These are phyloP conservation scores for Poeciliopsis prolifica DNA, from an alignment of 2,113 vertebrate species.

Conservation along the genomic window DNA sequence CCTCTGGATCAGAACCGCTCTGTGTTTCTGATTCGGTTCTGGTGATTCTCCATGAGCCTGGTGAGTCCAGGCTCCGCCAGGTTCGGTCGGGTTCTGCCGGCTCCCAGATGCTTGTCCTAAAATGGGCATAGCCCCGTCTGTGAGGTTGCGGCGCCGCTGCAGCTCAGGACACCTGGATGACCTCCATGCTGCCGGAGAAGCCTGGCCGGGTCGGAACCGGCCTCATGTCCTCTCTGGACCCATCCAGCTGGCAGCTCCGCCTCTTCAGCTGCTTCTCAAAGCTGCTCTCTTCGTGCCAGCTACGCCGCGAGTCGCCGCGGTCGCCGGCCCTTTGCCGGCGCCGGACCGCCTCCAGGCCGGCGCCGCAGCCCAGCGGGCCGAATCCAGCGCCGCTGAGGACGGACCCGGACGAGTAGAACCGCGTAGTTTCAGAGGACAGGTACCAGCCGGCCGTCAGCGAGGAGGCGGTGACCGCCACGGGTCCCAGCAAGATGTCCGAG, in stretches of 20 bases:
- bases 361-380: slow-evolving; percentile 82
- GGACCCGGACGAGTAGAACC: slow-evolving; percentile 87
- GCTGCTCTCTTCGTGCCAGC: slow-evolving; percentile 96
- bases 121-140: background rate
- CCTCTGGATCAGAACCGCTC: background rate
- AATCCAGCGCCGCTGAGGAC: slow-evolving; percentile 69
- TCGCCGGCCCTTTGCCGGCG: slow-evolving; percentile 81
- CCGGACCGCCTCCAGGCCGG: slow-evolving; percentile 80
- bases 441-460: slow-evolving; percentile 88
- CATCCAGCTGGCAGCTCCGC: slow-evolving; percentile 95
- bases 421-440: slow-evolving; percentile 85
- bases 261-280: slow-evolving; percentile 97
- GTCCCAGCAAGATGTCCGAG: slow-evolving; percentile 89
- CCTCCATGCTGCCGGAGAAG: slow-evolving; percentile 96
- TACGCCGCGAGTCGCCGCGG: slow-evolving; percentile 86
- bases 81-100: background rate
- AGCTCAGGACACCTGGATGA: slow-evolving; percentile 92
- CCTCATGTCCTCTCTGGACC: slow-evolving; percentile 87
- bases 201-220: slow-evolving; percentile 88
- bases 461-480: slow-evolving; percentile 78
- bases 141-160: background rate
- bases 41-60: background rate
- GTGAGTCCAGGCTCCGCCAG: too few species aligned
- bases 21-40: background rate
- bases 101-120: background rate